Conservation (phyloP, 2,797 vertebrate genomes). For the Pangasius mekongensis region DNA sequence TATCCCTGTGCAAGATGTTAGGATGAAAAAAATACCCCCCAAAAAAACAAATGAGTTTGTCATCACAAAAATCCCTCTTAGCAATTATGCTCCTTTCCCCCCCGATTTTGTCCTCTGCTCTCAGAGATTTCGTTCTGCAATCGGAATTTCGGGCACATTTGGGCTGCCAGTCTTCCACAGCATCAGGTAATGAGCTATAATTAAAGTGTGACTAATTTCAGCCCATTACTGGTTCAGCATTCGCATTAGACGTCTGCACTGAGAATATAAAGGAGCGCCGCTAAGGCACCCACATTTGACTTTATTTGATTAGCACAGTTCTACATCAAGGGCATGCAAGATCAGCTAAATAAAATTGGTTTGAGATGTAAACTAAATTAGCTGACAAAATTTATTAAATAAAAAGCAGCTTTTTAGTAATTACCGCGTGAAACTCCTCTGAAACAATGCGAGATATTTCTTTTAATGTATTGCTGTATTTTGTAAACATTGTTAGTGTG, state of each 20-base stretch:
- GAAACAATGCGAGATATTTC: not conserved
- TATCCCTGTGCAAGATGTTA: not conserved
- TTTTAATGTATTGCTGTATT: not conserved
- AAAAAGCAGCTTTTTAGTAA: not conserved
- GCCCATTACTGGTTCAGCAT: conserved; percentile 38
- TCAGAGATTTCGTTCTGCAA: not conserved
- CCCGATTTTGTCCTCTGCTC: not conserved
- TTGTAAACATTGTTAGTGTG: not conserved
- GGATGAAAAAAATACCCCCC: not conserved
- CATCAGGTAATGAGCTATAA: conserved; percentile 46
- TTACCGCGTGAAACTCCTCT: not conserved
- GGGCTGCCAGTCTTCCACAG: conserved; percentile 40
- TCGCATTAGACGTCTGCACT: conserved; percentile 4
- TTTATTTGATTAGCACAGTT: conserved; percentile 41
- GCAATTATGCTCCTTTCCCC: conserved; percentile 18
- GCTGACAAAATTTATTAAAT: not conserved
- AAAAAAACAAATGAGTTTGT: conserved; percentile 11
- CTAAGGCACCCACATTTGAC: conserved; percentile 4
- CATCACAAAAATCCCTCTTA: not conserved
- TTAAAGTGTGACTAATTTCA: conserved; percentile 51
- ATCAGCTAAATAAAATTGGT: not conserved
- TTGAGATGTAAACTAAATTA: not conserved
- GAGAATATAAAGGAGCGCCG: conserved; percentile 27
- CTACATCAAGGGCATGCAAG: not conserved
- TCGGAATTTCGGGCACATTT: conserved; percentile 20